Evolutionary conservation across 2,113 vertebrate genomes (phyloP).

Genomic region (Montifringilla adamsi): DNA sequence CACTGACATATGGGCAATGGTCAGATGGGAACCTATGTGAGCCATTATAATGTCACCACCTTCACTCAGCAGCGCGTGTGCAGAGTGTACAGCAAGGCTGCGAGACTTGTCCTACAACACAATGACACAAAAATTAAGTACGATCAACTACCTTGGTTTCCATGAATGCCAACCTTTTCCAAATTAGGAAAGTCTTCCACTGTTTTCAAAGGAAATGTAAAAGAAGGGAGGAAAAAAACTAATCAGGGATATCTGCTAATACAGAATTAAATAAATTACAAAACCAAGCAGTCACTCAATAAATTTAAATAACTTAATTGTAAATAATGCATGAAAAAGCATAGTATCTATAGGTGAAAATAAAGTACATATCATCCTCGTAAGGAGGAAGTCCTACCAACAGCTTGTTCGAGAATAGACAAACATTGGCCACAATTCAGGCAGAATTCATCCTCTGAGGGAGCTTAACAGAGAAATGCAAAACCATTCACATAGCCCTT

Average conservation of each 20-base stretch:
- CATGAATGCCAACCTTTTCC: not conserved
- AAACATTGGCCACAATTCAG: not conserved
- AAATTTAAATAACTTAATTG: not conserved
- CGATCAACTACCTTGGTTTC: not conserved
- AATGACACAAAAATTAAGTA: not conserved
- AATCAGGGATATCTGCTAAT: not conserved
- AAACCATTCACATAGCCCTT: not conserved
- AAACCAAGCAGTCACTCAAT: not conserved
- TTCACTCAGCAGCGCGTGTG: constrained; percentile 69
- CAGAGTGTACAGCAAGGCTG: constrained; percentile 82
- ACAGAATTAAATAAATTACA: not conserved
- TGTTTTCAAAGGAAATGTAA: not conserved
- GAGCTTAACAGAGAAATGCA: not conserved
- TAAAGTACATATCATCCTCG: not conserved
- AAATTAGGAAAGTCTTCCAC: not conserved
- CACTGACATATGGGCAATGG: constrained; percentile 80
- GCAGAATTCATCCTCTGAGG: not conserved
- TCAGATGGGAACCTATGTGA: constrained; percentile 79
- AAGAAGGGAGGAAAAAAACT: not conserved
- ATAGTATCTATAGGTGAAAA: not conserved
- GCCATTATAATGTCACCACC: constrained; percentile 82
- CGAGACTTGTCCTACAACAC: constrained; percentile 86
- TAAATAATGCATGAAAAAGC: not conserved
- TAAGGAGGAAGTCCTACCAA: not conserved
- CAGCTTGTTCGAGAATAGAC: not conserved